These are phyloP conservation scores for Tauraco hartlaubi DNA, from an alignment of 2,797 vertebrate genomes.

Conservation along the genomic window DNA sequence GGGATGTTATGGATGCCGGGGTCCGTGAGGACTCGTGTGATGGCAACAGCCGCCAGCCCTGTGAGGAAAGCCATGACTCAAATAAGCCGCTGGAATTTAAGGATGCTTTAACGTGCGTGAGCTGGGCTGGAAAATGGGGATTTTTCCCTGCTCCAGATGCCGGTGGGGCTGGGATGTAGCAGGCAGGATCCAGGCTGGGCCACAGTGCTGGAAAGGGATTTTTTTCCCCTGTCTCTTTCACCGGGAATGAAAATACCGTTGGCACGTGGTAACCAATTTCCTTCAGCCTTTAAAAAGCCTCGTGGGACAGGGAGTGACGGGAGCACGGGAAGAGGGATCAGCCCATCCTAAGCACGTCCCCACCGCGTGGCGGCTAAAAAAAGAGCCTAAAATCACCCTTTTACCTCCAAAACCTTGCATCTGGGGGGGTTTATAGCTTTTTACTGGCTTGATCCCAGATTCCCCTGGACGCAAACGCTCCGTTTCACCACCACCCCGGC, in stretches of 20 bases:
- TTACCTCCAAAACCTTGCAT: neutral
- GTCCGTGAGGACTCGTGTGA: neutral
- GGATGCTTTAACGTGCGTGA: neutral
- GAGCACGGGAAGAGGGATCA: neutral
- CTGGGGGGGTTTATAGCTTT: neutral
- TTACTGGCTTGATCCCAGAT: neutral
- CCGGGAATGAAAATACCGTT: neutral
- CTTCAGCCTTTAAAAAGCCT: constrained; percentile 23
- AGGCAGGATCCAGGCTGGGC: neutral
- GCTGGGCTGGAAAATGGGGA: neutral
- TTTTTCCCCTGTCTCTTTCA: neutral
- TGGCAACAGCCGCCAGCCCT: neutral
- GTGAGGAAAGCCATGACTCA: constrained; percentile 15
- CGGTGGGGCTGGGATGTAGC: neutral
- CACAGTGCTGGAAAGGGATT: constrained; percentile 31
- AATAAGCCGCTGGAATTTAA: neutral
- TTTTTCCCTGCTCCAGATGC: neutral
- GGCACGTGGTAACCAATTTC: constrained; percentile 2
- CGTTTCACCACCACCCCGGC: neutral
- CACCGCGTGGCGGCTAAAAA: neutral
- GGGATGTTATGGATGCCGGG: neutral
- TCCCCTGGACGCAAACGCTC: neutral
- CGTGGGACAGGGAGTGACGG: neutral
- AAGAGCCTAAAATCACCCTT: neutral
- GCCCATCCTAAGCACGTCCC: neutral